These are phyloP conservation scores for human DNA, from an alignment of 2,113 vertebrate genomes.

Conservation along the genomic window DNA sequence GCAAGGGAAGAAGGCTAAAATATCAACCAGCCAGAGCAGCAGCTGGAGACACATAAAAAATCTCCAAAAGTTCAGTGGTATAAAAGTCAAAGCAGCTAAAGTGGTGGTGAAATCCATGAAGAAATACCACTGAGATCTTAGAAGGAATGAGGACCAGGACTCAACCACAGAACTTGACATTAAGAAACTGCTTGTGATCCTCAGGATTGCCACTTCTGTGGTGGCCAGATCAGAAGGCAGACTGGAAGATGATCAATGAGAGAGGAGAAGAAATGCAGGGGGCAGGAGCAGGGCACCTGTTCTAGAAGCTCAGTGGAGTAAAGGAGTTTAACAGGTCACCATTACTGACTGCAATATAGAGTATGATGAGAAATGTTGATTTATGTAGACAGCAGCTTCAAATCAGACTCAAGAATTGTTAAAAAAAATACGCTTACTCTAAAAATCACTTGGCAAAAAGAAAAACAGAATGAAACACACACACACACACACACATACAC, in stretches of 20 bases:
- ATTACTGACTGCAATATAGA: neutral
- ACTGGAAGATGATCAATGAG: neutral
- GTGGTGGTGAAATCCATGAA: neutral
- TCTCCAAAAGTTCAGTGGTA: neutral
- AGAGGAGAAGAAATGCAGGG: neutral
- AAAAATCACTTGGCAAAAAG: neutral
- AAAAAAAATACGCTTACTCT: neutral
- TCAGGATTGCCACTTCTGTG: neutral
- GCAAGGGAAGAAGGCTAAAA: neutral
- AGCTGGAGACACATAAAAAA: neutral
- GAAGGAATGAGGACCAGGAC: neutral
- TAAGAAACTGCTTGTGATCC: neutral
- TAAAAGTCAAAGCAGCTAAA: neutral
- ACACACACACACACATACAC: neutral
- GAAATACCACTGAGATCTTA: neutral
- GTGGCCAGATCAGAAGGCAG: neutral
- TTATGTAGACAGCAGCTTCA: neutral
- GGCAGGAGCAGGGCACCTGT: rapidly evolving
- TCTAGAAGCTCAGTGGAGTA: neutral
- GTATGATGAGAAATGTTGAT: neutral
- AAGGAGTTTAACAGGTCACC: neutral
- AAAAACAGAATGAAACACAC: neutral
- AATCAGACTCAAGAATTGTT: neutral
- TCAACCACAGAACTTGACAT: neutral
- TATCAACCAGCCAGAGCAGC: neutral